Conservation (phyloP, 53 echinoderm and acorn worm species). For the Antedon mediterranea region DNA sequence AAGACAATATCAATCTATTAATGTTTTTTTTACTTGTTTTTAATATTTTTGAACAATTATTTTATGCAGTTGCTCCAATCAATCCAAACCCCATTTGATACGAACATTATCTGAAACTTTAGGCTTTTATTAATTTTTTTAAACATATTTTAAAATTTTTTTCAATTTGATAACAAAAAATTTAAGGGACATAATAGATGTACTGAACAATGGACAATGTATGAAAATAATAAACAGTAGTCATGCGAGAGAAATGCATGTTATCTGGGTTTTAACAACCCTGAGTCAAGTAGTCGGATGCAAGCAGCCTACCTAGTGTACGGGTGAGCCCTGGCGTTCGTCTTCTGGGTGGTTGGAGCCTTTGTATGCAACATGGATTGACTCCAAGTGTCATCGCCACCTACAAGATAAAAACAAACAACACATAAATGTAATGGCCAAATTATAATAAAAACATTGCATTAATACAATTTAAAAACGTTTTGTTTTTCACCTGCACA, state of each 20-base stretch:
- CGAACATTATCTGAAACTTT: background rate
- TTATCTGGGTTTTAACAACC: background rate
- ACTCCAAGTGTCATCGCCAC: background rate
- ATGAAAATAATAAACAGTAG: background rate
- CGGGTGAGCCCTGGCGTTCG: constrained; percentile 11
- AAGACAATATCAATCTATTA: background rate
- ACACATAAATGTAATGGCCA: background rate
- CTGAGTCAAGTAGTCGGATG: background rate
- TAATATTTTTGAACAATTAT: background rate
- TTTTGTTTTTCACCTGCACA: no score
- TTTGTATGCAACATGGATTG: constrained; percentile 4
- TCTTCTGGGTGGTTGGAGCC: constrained; percentile 4
- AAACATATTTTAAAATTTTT: background rate
- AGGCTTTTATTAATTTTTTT: background rate
- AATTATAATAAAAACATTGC: no score
- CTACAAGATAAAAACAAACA: background rate
- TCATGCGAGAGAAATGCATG: no score
- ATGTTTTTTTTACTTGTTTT: background rate
- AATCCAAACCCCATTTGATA: background rate
- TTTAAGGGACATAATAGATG: background rate
- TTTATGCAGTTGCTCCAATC: background rate
- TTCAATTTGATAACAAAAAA: background rate
- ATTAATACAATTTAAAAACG: no score
- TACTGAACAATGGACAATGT: background rate
- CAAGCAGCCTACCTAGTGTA: constrained; percentile 13